phyloP scores from a whole-genome alignment of 2,888 invertebrate genomes.

The Drosophila merina region DNA sequence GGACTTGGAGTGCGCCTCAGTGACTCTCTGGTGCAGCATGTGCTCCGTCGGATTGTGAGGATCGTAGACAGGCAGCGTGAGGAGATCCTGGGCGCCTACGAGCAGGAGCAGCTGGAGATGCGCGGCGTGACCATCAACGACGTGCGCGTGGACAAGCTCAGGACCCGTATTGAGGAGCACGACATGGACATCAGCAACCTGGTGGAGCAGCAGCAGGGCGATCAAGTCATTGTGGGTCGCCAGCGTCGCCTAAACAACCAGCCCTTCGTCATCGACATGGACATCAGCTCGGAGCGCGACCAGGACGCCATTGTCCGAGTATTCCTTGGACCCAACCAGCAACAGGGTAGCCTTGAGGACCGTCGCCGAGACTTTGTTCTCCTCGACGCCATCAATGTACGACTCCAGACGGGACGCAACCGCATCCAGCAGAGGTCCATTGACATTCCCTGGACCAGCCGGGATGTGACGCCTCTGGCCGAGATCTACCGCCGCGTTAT shows the following conservation, averaged over 20 bases:
- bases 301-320: constrained; percentile 87
- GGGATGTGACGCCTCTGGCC: constrained; percentile 85
- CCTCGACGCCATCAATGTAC: constrained; percentile 86
- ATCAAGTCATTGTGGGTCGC: constrained; percentile 84
- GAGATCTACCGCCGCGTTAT: constrained; percentile 85
- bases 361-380: constrained; percentile 87
- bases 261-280: constrained; percentile 86
- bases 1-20: constrained; percentile 86
- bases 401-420: constrained; percentile 85
- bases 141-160: constrained; percentile 87
- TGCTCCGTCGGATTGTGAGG: constrained; percentile 62
- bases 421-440: constrained; percentile 72
- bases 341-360: constrained; percentile 48
- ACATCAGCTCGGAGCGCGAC: constrained; percentile 86
- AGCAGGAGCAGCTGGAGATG: constrained; percentile 85
- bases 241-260: constrained; percentile 89
- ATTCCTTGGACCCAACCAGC: constrained; percentile 87
- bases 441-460: constrained; percentile 84
- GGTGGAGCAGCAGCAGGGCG: constrained; percentile 12
- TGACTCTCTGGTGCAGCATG: constrained; percentile 85
- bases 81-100: constrained; percentile 86
- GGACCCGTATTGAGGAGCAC: constrained; percentile 88
- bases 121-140: constrained; percentile 87
- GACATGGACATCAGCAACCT: constrained; percentile 78
- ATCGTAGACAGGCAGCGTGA: constrained; percentile 88